Percentiles rank a stretch among this genome's conserved stretches.
Conservation (phyloP, 1,140 invertebrate species). For the Anadara kagoshimensis region DNA sequence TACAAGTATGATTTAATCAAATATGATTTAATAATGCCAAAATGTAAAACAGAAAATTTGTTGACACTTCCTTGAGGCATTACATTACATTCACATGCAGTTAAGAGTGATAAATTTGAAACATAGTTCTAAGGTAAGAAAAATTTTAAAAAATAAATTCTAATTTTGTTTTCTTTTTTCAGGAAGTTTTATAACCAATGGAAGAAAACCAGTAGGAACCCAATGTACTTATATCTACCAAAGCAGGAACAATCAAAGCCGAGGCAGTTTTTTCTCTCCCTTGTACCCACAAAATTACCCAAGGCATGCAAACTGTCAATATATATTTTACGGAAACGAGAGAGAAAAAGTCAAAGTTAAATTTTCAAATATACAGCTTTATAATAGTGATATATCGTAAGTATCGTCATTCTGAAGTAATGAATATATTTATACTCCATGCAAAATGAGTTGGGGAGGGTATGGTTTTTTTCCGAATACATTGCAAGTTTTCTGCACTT, state of each 20-base stretch:
- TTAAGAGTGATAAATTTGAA: too few species aligned
- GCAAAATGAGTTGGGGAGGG: not conserved
- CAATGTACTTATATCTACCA: not conserved
- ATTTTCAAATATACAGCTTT: conserved; percentile 21
- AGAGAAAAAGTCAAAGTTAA: conserved; percentile 13
- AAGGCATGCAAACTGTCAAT: conserved; percentile 9
- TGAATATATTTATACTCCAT: not conserved
- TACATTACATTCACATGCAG: too few species aligned
- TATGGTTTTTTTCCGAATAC: not conserved
- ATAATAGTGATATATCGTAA: conserved; percentile 7
- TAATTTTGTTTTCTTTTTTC: not conserved
- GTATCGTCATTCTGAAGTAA: not conserved
- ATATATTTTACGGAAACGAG: conserved; percentile 20
- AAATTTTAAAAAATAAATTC: not conserved
- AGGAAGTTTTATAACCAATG: not conserved
- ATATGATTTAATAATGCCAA: too few species aligned
- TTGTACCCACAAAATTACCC: conserved; percentile 20
- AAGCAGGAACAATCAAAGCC: too few species aligned
- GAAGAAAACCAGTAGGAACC: conserved; percentile 1
- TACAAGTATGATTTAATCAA: too few species aligned
- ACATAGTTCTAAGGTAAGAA: too few species aligned
- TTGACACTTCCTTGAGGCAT: too few species aligned
- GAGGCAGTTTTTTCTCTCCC: conserved; percentile 11
- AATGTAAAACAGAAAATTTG: too few species aligned
- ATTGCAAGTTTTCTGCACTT: not conserved